phyloP scores from a whole-genome alignment of 2,888 invertebrate genomes.

The Zaprionus obscuricornis region DNA sequence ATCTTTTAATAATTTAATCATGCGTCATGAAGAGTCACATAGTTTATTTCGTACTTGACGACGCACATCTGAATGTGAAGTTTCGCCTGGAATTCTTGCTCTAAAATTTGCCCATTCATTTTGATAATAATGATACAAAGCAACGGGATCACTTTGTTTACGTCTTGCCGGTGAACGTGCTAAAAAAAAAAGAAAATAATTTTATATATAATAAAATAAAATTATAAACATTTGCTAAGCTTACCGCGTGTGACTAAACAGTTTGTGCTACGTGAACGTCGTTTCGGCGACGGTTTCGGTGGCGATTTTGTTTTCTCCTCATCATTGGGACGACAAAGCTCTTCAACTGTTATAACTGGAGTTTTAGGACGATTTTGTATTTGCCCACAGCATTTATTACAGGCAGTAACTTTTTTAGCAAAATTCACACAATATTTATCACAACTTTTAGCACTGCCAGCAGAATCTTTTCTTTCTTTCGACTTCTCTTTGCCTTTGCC shows the following conservation, averaged over 20 bases:
- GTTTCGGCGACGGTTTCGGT: constrained; percentile 10
- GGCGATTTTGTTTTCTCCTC: constrained; percentile 1
- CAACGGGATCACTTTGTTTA: constrained; percentile 87
- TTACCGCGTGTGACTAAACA: no score
- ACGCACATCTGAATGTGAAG: constrained; percentile 87
- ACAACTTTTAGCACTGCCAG: no score
- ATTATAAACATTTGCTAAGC: no score
- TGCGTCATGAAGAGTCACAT: constrained; percentile 81
- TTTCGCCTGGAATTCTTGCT: constrained; percentile 88
- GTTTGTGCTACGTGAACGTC: not conserved
- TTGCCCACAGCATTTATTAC: no score
- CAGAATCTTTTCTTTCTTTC: constrained; percentile 33
- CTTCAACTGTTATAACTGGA: no score
- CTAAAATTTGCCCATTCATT: constrained; percentile 89
- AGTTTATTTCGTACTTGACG: constrained; percentile 89
- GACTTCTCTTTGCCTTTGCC: not conserved
- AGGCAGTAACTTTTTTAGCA: no score
- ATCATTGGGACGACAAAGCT: no score
- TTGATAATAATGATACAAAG: constrained; percentile 90
- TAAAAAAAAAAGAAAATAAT: constrained; percentile 26
- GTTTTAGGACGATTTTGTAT: no score
- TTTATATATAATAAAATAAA: not conserved
- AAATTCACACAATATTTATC: no score
- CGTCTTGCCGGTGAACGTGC: constrained; percentile 51
- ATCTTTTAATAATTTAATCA: not conserved